These are phyloP conservation scores for Lasioglossum figueresi DNA, from an alignment of 2,888 invertebrate species.

Conservation along the genomic window DNA sequence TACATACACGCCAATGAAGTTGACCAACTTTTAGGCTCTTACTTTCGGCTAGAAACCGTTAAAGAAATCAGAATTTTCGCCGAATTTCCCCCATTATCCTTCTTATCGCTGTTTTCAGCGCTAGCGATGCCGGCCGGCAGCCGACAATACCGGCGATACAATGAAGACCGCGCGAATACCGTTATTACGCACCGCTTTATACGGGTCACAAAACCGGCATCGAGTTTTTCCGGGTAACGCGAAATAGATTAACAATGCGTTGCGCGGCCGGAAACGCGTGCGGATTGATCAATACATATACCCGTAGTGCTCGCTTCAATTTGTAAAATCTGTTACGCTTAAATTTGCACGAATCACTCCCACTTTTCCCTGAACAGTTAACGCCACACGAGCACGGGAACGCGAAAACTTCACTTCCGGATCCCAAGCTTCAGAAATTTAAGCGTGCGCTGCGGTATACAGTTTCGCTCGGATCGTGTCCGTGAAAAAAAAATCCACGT, in stretches of 20 bases:
- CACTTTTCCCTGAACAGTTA: neutral
- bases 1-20: neutral
- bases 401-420: neutral
- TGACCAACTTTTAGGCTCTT: neutral
- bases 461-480: neutral
- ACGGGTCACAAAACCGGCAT: slow-evolving; percentile 70
- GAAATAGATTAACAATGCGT: slow-evolving; percentile 57
- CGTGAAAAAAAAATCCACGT: neutral
- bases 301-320: neutral
- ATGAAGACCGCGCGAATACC: slow-evolving; percentile 68
- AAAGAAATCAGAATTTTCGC: too few relatives aligned
- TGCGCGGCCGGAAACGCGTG: slow-evolving; percentile 18
- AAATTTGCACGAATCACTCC: neutral
- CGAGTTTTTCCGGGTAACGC: slow-evolving; percentile 63
- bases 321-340: neutral
- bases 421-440: neutral
- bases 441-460: neutral
- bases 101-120: slow-evolving; percentile 21
- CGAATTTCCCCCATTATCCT: neutral
- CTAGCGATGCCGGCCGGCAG: slow-evolving; percentile 7
- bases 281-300: slow-evolving; percentile 11
- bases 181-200: slow-evolving; percentile 70
- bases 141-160: slow-evolving; percentile 58
- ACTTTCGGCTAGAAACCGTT: too few relatives aligned
- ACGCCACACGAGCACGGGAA: neutral